Conservation (phyloP, 2,113 vertebrate genomes). For the Coreoperca whiteheadi region DNA sequence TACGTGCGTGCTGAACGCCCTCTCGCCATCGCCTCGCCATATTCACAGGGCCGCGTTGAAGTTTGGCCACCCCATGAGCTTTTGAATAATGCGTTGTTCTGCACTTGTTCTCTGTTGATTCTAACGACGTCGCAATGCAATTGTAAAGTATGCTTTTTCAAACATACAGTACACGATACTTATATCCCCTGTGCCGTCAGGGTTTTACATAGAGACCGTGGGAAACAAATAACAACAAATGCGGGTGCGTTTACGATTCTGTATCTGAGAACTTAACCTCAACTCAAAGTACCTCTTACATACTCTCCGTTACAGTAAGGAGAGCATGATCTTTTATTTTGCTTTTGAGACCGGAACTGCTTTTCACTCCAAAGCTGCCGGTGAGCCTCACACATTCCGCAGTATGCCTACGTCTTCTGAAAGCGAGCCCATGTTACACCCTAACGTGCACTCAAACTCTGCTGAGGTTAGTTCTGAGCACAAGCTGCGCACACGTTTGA, state of each 20-base stretch:
- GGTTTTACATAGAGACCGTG: not conserved
- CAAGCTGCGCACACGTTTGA: no score
- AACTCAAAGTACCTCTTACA: no score
- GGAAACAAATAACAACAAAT: not conserved
- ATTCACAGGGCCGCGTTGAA: not conserved
- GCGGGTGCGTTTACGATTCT: not conserved
- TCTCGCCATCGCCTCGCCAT: not conserved
- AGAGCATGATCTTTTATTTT: not conserved
- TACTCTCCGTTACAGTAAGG: not conserved
- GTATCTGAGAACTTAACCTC: not conserved
- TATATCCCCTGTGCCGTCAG: not conserved
- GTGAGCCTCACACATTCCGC: not conserved
- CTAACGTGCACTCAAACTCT: not conserved
- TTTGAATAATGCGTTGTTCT: not conserved
- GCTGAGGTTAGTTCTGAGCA: not conserved
- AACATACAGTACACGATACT: no score
- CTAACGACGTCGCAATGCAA: not conserved
- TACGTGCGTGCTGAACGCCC: constrained; percentile 5
- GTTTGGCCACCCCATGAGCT: constrained; percentile 9
- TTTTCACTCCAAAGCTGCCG: not conserved
- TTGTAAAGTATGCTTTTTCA: not conserved
- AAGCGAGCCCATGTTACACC: not conserved
- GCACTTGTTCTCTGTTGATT: not conserved
- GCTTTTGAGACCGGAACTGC: not conserved
- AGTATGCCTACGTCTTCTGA: not conserved